Evolutionary conservation across 2,113 vertebrate genomes (phyloP).

Genomic region (Sander vitreus): DNA sequence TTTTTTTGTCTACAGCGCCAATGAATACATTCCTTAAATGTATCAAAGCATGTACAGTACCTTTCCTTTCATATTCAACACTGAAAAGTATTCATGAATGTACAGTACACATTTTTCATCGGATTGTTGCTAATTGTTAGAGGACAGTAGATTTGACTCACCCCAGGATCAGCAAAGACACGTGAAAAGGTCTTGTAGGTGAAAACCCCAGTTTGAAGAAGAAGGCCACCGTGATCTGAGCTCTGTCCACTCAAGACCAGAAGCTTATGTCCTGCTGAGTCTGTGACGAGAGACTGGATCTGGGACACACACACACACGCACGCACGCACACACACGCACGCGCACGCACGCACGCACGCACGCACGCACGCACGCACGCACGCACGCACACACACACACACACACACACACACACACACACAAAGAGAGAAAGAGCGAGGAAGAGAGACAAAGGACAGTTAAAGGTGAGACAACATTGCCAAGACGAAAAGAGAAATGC

Average conservation of each 20-base stretch:
- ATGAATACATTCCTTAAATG: not conserved
- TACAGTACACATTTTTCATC: not conserved
- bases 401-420: conserved; percentile 26
- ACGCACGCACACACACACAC: conserved; percentile 22
- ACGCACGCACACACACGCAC: conserved; percentile 15
- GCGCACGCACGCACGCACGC: conserved; percentile 26
- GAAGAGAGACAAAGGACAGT: conserved; percentile 27
- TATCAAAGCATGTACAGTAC: not conserved
- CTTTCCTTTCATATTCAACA: not conserved
- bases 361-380: conserved; percentile 40
- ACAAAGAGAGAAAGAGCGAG: not conserved
- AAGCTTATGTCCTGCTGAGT: conserved; percentile 92
- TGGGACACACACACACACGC: conserved; percentile 71
- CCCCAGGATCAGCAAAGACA: conserved; percentile 90
- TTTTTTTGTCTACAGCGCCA: not conserved
- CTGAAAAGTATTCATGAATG: not conserved
- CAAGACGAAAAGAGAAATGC: conserved; percentile 14
- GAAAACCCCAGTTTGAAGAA: conserved; percentile 93
- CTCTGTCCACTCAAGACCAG: conserved; percentile 94
- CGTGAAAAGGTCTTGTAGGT: conserved; percentile 88
- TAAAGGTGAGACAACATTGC: conserved; percentile 35
- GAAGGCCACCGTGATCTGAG: conserved; percentile 93
- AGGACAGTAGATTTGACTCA: conserved; percentile 74
- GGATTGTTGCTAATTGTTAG: not conserved
- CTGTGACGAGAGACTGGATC: conserved; percentile 92